Evolutionary conservation across 2,888 invertebrate genomes (phyloP).

Genomic region (Pecten maximus): DNA sequence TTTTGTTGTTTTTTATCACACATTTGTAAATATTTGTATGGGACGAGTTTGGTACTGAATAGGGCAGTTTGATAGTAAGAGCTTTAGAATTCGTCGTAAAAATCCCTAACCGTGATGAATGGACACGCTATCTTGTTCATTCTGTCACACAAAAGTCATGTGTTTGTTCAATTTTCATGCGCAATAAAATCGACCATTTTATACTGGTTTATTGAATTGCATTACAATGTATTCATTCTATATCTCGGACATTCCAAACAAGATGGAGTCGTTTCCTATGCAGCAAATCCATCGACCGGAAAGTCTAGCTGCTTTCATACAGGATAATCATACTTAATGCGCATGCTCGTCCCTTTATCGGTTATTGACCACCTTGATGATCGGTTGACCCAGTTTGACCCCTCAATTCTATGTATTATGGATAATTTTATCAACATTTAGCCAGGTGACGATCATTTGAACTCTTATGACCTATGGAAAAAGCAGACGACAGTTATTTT

Average conservation of each 20-base stretch:
- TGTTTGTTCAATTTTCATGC: neutral
- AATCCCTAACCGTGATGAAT: too few relatives aligned
- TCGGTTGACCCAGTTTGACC: neutral
- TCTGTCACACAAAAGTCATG: neutral
- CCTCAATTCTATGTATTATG: neutral
- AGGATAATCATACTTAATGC: neutral
- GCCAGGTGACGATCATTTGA: neutral
- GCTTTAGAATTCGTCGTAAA: too few relatives aligned
- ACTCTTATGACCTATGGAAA: neutral
- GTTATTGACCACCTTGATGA: constrained; percentile 15
- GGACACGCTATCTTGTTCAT: neutral
- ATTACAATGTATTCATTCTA: neutral
- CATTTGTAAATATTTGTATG: too few relatives aligned
- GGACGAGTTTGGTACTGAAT: too few relatives aligned
- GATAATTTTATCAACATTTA: constrained; percentile 12
- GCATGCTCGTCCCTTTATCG: constrained; percentile 4
- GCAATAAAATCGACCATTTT: neutral
- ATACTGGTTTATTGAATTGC: neutral
- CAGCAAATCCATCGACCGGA: neutral
- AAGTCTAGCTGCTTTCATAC: neutral
- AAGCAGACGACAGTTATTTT: constrained; percentile 13
- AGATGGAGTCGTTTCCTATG: neutral
- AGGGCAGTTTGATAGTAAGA: too few relatives aligned
- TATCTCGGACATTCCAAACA: neutral
- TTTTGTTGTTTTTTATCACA: too few relatives aligned